Conservation (phyloP, 92 coral and sea anemone species). For the Palythoa caribaeorum region DNA sequence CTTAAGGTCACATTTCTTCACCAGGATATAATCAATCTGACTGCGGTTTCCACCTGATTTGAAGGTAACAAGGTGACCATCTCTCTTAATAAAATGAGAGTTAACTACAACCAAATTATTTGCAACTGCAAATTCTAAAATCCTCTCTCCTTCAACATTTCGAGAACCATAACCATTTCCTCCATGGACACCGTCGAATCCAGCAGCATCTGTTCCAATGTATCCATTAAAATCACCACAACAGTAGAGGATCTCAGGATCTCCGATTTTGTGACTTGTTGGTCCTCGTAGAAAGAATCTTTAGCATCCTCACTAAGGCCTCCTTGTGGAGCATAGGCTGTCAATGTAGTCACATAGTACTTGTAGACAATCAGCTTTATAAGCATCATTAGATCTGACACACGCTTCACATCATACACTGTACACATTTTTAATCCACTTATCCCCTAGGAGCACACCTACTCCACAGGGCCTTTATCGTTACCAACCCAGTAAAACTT, state of each 20-base stretch:
- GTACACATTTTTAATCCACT: slow-evolving; percentile 42
- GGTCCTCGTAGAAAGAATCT: slow-evolving; percentile 43
- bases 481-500: slow-evolving; percentile 22
- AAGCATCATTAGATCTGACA: slow-evolving; percentile 9
- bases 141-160: background rate
- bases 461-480: slow-evolving; percentile 20
- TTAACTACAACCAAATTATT: background rate
- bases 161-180: background rate
- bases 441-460: slow-evolving; percentile 44
- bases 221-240: background rate
- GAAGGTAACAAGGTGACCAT: background rate
- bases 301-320: slow-evolving; percentile 42
- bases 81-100: background rate
- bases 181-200: background rate
- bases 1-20: background rate
- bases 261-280: no score
- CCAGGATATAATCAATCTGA: background rate
- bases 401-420: slow-evolving; percentile 25
- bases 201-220: background rate
- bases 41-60: background rate
- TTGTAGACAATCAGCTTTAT: slow-evolving; percentile 23
- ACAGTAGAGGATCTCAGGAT: no score
- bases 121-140: background rate
- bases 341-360: slow-evolving; percentile 1
- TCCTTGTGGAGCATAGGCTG: slow-evolving; percentile 53